Percentiles rank a stretch among this genome's conserved stretches.
Evolutionary conservation across 2,113 vertebrate genomes (phyloP).

Genomic region (Syngnathoides biaculeatus): DNA sequence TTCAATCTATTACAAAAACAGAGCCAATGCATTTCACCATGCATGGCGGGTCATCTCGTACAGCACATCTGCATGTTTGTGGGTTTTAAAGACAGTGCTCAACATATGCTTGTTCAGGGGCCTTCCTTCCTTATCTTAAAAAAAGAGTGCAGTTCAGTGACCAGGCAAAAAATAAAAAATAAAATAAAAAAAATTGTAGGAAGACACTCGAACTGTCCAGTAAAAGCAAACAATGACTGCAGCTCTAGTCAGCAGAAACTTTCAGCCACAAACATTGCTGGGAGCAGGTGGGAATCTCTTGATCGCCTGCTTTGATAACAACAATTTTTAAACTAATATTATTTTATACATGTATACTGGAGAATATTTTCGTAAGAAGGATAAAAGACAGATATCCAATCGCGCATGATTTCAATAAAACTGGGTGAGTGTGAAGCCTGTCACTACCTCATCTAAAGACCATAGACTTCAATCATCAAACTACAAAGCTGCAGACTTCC

Average conservation of each 20-base stretch:
- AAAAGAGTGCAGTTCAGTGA: constrained; percentile 39
- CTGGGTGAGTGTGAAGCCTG: not conserved
- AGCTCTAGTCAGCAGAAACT: constrained; percentile 8
- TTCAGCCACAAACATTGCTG: constrained; percentile 7
- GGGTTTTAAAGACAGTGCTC: constrained; percentile 16
- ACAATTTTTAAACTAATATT: constrained; percentile 12
- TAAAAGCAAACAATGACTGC: constrained; percentile 24
- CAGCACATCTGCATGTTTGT: constrained; percentile 7
- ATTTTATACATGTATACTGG: not conserved
- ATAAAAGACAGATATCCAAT: not conserved
- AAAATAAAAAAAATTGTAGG: constrained; percentile 8
- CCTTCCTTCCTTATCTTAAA: constrained; percentile 19
- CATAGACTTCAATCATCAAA: too few species aligned
- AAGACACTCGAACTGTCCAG: constrained; percentile 22
- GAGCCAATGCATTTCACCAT: constrained; percentile 23
- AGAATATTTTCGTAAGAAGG: not conserved
- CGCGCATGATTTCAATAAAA: not conserved
- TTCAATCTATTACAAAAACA: constrained; percentile 51
- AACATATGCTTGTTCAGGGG: constrained; percentile 11
- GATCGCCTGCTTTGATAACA: constrained; percentile 31
- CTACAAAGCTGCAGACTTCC: too few species aligned
- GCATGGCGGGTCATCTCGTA: constrained; percentile 5
- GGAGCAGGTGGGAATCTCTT: constrained; percentile 32
- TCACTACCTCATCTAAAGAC: not conserved
- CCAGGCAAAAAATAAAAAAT: constrained; percentile 37